Evolutionary conservation across 2,797 vertebrate species (phyloP), one percentile per base, ranked within the genome.

Genomic region (Huso huso): DNA sequence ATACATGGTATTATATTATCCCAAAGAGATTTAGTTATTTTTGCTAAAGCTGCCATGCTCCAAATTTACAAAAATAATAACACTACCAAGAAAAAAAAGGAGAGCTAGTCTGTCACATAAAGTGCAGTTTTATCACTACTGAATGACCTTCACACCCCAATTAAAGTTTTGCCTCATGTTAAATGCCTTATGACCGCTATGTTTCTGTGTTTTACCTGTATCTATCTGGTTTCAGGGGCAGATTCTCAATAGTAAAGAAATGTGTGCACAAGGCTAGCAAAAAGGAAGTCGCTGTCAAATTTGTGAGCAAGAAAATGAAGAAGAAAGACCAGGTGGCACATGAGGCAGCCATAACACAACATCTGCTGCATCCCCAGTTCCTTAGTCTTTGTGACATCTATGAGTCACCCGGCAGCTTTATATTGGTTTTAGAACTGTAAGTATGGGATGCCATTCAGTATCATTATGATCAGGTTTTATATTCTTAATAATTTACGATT

Each of bases 311-410:
- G 83, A 99, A 96, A 85, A 93, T 99, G 93, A 95, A 94, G 84
- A 97, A 94, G 83, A 96, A 95, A 73, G 96, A 99, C 74, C 96
- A 98, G 78, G 95, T 92, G 68, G 92, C 94, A 3, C 96, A 97
- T 0, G 97, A 99, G 77, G 96, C 93, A 0, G 94, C 96, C 65
- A 81, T 98, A 51, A 87, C 98, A 5, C 89, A 86, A 7, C 93
- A 95, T 15, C 86, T 94, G 0, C 95, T 97, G 75, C 93, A 95
- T 66, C 93, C 91, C 12, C 96, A 97, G 81, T 87, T 98, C 73
- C 89, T 95, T 82, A 87, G 85, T 4, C 88, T 99, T 75, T 80
- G 91, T 0, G 97, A 97, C 75, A 94, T 93, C 4, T 99, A 95
- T 0, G 96, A 99, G 83, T 95, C 95, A 1, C 86, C 94, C 2